Evolutionary conservation across 2,888 invertebrate species (phyloP).

Genomic region (Lasiommata megera): DNA sequence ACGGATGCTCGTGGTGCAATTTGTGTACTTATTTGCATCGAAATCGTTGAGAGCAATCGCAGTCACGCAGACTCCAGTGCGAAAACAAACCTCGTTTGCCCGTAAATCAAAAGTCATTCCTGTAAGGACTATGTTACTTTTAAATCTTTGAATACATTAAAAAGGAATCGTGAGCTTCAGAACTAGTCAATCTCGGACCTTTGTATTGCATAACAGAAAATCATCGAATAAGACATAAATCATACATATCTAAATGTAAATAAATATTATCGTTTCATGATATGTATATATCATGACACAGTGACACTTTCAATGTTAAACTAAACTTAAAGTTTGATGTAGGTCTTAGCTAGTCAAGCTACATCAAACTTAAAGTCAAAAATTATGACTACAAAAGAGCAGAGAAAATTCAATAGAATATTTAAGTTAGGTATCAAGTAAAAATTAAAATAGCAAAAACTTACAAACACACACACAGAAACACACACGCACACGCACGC

Average conservation of each 20-base stretch:
- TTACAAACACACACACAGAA: too few species aligned
- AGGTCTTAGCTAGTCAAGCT: too few species aligned
- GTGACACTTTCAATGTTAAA: too few species aligned
- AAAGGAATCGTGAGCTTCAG: constrained; percentile 13
- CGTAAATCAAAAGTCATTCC: constrained; percentile 24
- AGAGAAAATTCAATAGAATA: too few species aligned
- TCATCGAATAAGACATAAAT: not conserved
- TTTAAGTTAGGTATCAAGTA: too few species aligned
- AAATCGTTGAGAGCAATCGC: constrained; percentile 53
- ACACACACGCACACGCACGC: too few species aligned
- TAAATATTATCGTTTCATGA: too few species aligned
- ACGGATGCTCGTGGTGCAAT: constrained; percentile 66
- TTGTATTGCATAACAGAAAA: not conserved
- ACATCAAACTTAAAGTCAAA: too few species aligned
- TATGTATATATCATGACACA: too few species aligned
- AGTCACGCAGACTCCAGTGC: constrained; percentile 63
- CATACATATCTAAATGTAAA: not conserved
- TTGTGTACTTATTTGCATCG: constrained; percentile 69
- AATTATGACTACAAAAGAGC: too few species aligned
- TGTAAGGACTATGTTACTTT: constrained; percentile 28
- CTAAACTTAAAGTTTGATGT: too few species aligned
- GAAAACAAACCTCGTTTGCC: constrained; percentile 57
- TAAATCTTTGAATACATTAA: constrained; percentile 35
- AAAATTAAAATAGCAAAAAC: too few species aligned
- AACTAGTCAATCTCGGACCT: not conserved